These are phyloP conservation scores for Sinocyclocheilus anshuiensis DNA, from an alignment of 2,113 vertebrate species.

Conservation along the genomic window DNA sequence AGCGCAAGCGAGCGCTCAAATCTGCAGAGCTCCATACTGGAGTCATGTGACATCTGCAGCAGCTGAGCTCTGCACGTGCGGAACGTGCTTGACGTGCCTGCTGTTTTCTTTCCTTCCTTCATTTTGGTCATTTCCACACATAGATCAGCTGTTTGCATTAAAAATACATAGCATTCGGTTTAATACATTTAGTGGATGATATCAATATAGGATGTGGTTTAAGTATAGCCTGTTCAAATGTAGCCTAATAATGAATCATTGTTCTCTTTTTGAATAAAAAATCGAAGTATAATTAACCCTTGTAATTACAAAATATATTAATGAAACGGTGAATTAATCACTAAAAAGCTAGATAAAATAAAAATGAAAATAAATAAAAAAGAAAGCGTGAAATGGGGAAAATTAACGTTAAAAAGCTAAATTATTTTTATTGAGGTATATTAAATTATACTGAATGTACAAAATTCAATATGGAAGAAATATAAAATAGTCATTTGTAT, in stretches of 20 bases:
- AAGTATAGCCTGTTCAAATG: too few species aligned
- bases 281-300: neutral
- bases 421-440: neutral
- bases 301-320: neutral
- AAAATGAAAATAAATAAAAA: too few species aligned
- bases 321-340: neutral
- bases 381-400: neutral
- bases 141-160: neutral
- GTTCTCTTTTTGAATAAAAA: neutral
- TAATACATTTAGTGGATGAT: neutral
- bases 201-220: neutral
- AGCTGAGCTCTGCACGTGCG: constrained; percentile 26
- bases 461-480: too few species aligned
- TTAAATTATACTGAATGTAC: neutral
- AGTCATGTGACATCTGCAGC: constrained; percentile 16
- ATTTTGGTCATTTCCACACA: neutral
- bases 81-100: neutral
- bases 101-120: neutral
- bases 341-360: neutral
- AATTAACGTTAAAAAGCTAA: neutral
- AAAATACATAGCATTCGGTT: neutral
- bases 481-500: neutral
- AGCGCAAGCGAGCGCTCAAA: neutral
- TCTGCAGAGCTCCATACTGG: neutral
- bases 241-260: neutral